Base-by-base conservation (phyloP, 1,140 invertebrate species). In the Polypedilum vanderplanki region DNA sequence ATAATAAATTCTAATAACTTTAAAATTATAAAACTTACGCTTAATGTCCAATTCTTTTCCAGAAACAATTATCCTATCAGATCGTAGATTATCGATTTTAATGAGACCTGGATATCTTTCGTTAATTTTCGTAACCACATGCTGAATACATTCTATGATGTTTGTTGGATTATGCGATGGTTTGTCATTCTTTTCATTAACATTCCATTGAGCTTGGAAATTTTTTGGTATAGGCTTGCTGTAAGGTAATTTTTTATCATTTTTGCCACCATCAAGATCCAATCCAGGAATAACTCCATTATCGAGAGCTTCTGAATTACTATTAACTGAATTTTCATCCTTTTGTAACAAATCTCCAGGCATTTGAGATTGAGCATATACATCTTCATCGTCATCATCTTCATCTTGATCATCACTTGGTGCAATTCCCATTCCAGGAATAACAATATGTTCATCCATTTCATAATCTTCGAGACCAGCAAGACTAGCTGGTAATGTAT, bases 161-260 rank as follows among this genome's bases (percentile, higher is more conserved):
- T 22, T 18, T 74, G 85, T 82, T 77, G 88, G 87, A 79, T 91
- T 89, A 74, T 84, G 81, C 15, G 81, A 80, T 46, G 84, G 83
- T 17, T 81, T 81, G 22, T 76, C 40, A 65, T 85, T 84, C 74
- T 88, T 87, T 64, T 83, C 81, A 0, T 90, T 90, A 80, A 95
- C 94, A 79, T 95, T 94, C 96, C 96, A 98, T 76, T 97, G 94
- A 24, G 93, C 93, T 83, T 97, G 95, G 84, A 98, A 98, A 80
- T 96, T 95, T 78, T 93, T 90, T 3, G 96, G 96, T 81, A 98
- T 97, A 15, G 96, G 95, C 81, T 98, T 96, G 77, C 95, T 94
- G 80, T 96, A 97, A 7, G 96, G 95, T 40, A 91, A 91, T 83
- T 91, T 93, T 79, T 94, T 95, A 74, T 90, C 87, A 77, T 12